A percentile compares a stretch with the other conserved stretches of the same genome.
Evolutionary conservation across 2,797 vertebrate genomes (phyloP).

Genomic region (Bovichtus variegatus): DNA sequence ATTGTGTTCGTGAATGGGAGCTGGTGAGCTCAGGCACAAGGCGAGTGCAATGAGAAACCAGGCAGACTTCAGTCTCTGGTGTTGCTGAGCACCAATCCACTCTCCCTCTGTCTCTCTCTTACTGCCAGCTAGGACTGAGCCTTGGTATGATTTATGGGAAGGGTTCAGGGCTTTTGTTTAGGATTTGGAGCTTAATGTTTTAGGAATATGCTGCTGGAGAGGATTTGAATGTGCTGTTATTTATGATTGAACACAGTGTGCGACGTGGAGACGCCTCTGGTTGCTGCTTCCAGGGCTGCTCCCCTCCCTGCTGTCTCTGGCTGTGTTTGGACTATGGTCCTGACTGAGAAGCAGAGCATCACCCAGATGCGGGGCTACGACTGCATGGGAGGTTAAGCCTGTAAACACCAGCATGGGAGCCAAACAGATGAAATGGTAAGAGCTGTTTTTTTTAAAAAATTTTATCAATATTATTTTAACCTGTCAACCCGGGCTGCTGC

Average conservation of each 20-base stretch:
- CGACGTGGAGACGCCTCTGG: slow-evolving; percentile 75
- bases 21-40: slow-evolving; percentile 72
- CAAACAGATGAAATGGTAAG: slow-evolving; percentile 90
- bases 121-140: slow-evolving; percentile 71
- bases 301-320: slow-evolving; percentile 70
- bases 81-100: slow-evolving; percentile 67
- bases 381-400: slow-evolving; percentile 78
- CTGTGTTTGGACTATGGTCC: slow-evolving; percentile 78
- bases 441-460: slow-evolving; percentile 20
- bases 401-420: slow-evolving; percentile 85
- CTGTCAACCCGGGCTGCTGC: slow-evolving; percentile 21
- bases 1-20: slow-evolving; percentile 79
- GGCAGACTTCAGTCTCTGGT: slow-evolving; percentile 69
- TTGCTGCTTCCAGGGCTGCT: slow-evolving; percentile 60
- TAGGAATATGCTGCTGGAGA: slow-evolving; percentile 68
- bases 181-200: slow-evolving; percentile 75
- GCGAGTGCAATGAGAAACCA: slow-evolving; percentile 75
- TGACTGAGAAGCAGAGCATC: slow-evolving; percentile 77
- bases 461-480: slow-evolving; percentile 15
- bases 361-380: slow-evolving; percentile 73
- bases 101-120: slow-evolving; percentile 56
- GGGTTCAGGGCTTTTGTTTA: slow-evolving; percentile 56
- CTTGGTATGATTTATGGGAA: slow-evolving; percentile 66
- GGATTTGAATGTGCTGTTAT: slow-evolving; percentile 77
- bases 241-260: slow-evolving; percentile 78